These are phyloP conservation scores for Andrena trimmerana DNA, from an alignment of 2,888 invertebrate genomes.

Conservation along the genomic window DNA sequence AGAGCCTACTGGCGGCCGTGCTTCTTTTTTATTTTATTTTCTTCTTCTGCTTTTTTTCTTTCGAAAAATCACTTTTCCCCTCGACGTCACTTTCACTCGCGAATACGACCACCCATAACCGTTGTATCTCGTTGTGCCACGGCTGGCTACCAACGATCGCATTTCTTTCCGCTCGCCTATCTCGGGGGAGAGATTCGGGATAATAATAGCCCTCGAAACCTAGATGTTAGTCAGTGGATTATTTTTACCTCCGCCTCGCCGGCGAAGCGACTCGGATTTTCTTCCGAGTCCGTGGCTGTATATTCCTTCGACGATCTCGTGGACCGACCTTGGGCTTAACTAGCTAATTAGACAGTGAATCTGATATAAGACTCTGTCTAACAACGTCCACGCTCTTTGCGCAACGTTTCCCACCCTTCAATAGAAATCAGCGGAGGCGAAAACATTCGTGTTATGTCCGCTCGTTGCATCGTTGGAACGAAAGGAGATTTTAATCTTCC, in stretches of 20 bases:
- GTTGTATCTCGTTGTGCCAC: neutral
- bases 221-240: conserved; percentile 69
- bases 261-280: conserved; percentile 39
- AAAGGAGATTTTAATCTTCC: neutral
- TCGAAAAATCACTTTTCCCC: conserved; percentile 22
- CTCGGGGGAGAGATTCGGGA: conserved; percentile 39
- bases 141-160: conserved; percentile 11
- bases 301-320: conserved; percentile 28
- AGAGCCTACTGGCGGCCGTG: neutral
- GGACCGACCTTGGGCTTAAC: conserved; percentile 36
- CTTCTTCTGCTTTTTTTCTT: neutral
- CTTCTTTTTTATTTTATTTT: no score
- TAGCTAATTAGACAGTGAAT: neutral
- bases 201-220: conserved; percentile 75
- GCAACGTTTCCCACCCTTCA: no score
- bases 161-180: conserved; percentile 38
- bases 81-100: conserved; percentile 25
- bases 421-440: neutral
- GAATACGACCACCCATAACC: neutral
- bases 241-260: conserved; percentile 64
- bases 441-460: neutral
- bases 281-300: conserved; percentile 29
- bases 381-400: neutral
- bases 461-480: neutral
- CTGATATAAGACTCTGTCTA: neutral